These are phyloP conservation scores for Uria lomvia DNA, from an alignment of 2,113 vertebrate species.

Conservation along the genomic window DNA sequence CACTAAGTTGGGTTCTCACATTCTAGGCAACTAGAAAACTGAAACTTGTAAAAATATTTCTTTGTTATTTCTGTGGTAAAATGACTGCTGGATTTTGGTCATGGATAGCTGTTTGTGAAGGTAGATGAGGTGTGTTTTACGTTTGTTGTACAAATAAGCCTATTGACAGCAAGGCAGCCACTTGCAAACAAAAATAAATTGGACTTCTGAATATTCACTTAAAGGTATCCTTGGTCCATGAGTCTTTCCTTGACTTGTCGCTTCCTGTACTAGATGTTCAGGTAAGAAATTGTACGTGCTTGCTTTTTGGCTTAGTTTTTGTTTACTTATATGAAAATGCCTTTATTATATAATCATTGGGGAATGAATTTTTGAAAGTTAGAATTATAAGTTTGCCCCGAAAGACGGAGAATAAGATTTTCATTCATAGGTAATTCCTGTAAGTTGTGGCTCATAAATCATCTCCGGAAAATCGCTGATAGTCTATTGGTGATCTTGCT, in stretches of 20 bases:
- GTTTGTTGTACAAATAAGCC: background rate
- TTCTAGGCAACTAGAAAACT: background rate
- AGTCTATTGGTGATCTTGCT: background rate
- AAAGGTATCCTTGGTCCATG: constrained; percentile 92
- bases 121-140: background rate
- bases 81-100: background rate
- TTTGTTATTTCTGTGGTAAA: background rate
- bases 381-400: background rate
- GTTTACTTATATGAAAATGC: background rate
- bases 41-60: background rate
- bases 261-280: constrained; percentile 90
- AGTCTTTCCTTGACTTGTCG: constrained; percentile 96
- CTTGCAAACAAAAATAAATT: background rate
- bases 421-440: background rate
- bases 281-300: constrained; percentile 73
- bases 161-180: background rate
- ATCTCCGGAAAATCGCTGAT: background rate
- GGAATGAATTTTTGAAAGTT: background rate
- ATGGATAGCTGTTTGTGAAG: background rate
- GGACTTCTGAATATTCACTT: constrained; percentile 9
- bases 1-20: background rate
- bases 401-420: background rate
- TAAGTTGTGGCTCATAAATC: background rate
- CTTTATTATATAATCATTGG: background rate
- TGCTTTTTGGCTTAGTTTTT: background rate